phyloP scores from a whole-genome alignment of 2,797 vertebrate genomes.

The Oreonectes daqikongensis region DNA sequence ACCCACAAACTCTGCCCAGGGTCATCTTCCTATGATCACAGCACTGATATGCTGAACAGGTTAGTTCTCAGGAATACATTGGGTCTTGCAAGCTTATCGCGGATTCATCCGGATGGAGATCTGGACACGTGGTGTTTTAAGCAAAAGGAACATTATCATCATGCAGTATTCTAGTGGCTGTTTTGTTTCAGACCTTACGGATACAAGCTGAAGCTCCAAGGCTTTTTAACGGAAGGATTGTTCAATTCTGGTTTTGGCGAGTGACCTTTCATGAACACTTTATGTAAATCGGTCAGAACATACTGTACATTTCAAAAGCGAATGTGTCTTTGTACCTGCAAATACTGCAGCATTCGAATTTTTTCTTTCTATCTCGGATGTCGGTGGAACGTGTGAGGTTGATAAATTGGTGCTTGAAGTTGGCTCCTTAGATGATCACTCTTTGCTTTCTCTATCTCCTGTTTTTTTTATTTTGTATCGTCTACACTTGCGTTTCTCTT shows the following conservation, averaged over 20 bases:
- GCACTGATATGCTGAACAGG: slow-evolving; percentile 58
- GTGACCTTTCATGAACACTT: slow-evolving; percentile 10
- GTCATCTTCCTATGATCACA: slow-evolving; percentile 46
- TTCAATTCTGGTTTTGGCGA: slow-evolving; percentile 10
- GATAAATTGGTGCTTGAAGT: slow-evolving; percentile 39
- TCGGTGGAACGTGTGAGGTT: slow-evolving; percentile 42
- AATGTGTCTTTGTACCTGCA: slow-evolving; percentile 59
- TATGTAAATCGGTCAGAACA: slow-evolving; percentile 54
- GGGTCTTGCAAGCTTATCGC: slow-evolving; percentile 40
- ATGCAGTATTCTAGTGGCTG: not conserved
- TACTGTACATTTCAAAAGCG: slow-evolving; percentile 54
- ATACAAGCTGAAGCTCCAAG: slow-evolving; percentile 1
- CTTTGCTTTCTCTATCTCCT: slow-evolving; percentile 33
- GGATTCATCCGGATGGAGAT: slow-evolving; percentile 43
- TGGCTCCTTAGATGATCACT: slow-evolving; percentile 38
- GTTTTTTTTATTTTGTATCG: slow-evolving; percentile 33
- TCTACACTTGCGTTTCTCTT: slow-evolving; percentile 38
- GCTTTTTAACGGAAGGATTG: not conserved
- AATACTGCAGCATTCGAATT: slow-evolving; percentile 46
- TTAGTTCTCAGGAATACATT: slow-evolving; percentile 62
- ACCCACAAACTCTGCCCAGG: slow-evolving; percentile 42
- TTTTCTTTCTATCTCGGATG: slow-evolving; percentile 40
- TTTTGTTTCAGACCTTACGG: slow-evolving; percentile 22
- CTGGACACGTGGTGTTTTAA: not conserved
- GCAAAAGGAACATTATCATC: not conserved